Conservation (phyloP, 2,888 invertebrate genomes). For the Macaria notata region DNA sequence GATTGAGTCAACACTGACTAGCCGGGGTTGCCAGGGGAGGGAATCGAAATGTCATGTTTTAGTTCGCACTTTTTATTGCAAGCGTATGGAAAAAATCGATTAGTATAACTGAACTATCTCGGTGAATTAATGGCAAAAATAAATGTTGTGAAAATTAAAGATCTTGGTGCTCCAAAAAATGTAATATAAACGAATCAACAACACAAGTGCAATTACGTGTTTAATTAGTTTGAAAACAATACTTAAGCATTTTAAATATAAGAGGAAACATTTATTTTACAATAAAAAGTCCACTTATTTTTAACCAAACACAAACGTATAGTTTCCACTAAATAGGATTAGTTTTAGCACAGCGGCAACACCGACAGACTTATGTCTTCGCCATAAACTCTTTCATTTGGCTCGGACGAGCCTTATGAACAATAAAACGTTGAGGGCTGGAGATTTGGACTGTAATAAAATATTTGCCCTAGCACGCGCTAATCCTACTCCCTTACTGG, state of each 20-base stretch:
- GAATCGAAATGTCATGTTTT: constrained; percentile 5
- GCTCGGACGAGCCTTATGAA: constrained; percentile 82
- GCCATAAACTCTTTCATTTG: constrained; percentile 83
- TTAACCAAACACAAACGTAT: constrained; percentile 18
- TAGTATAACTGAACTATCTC: neutral
- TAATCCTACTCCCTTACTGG: constrained; percentile 80
- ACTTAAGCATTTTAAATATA: neutral
- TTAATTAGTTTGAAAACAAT: neutral
- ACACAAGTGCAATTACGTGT: no score
- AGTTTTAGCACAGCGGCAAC: constrained; percentile 61
- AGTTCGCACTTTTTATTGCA: constrained; percentile 4
- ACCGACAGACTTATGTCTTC: constrained; percentile 73
- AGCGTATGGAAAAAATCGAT: neutral
- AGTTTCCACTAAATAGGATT: constrained; percentile 44
- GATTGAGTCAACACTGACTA: constrained; percentile 72
- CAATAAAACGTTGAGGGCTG: constrained; percentile 82
- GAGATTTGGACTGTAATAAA: constrained; percentile 82
- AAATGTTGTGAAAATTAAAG: no score
- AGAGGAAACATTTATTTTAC: neutral
- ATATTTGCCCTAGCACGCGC: constrained; percentile 81
- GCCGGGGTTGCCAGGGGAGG: constrained; percentile 51
- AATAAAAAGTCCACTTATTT: neutral
- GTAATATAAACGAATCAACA: no score
- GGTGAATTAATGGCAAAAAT: no score
- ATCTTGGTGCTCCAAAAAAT: no score